These are phyloP conservation scores for Sphaerophoria rueppellii DNA, from an alignment of 2,888 invertebrate species.

Conservation along the genomic window DNA sequence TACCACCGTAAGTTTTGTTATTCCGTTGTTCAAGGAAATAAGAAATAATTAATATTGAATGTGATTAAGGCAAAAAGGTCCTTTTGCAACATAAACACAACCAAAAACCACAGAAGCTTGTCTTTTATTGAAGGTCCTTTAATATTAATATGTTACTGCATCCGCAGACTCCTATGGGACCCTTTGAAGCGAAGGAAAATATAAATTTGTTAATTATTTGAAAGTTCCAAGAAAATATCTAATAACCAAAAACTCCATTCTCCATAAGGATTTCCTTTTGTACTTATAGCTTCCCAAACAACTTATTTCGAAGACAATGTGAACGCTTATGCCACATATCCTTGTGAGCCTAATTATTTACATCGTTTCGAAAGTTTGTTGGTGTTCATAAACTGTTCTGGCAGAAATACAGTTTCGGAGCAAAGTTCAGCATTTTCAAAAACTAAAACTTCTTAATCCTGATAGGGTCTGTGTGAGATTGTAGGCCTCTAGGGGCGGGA, in stretches of 20 bases:
- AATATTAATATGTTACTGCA: background rate
- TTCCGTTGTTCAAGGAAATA: background rate
- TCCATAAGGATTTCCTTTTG: conserved; percentile 20
- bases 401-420: background rate
- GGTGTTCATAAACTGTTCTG: conserved; percentile 35
- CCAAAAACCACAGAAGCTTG: background rate
- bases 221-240: conserved; percentile 18
- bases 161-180: background rate
- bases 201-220: conserved; percentile 43
- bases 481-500: conserved; percentile 16
- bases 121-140: conserved; percentile 6
- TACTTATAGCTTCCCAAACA: no score
- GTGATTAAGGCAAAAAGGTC: conserved; percentile 21
- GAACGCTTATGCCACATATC: conserved; percentile 10
- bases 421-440: conserved; percentile 27
- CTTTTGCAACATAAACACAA: conserved; percentile 3
- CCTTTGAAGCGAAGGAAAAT: background rate
- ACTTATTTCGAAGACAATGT: background rate
- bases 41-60: conserved; percentile 43
- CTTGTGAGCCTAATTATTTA: conserved; percentile 21
- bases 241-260: conserved; percentile 14
- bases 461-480: no score
- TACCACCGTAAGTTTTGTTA: background rate
- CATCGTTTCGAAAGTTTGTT: conserved; percentile 8
- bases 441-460: conserved; percentile 22